phyloP scores from a whole-genome alignment of 2,113 vertebrate species.

The Hemicordylus capensis region DNA sequence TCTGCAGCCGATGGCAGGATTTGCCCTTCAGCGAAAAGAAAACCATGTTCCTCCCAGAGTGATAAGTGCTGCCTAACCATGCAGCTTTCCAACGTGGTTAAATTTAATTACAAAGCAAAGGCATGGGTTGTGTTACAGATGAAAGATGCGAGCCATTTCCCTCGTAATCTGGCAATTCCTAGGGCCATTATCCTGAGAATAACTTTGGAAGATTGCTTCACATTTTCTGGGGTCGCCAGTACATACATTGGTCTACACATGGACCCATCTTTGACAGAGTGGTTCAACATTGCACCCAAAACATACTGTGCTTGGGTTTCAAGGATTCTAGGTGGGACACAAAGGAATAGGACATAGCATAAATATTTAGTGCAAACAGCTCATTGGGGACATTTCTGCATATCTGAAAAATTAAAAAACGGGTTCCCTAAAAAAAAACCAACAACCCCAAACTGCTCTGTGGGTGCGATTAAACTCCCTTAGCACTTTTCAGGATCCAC shows the following conservation, averaged over 20 bases:
- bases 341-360: not conserved
- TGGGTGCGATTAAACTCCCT: not conserved
- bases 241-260: accelerated
- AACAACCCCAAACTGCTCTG: not conserved
- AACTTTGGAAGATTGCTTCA: accelerated
- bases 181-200: not conserved
- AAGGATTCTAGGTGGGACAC: not conserved
- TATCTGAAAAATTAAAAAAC: not conserved
- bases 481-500: not conserved
- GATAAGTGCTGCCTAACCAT: not conserved
- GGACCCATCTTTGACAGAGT: accelerated
- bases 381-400: not conserved
- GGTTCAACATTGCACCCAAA: not conserved
- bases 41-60: not conserved
- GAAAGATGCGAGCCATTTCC: not conserved
- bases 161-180: not conserved
- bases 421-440: not conserved
- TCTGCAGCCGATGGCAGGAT: too few relatives aligned
- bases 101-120: not conserved
- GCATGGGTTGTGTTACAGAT: not conserved
- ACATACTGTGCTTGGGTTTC: not conserved
- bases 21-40: not conserved
- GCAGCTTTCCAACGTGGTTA: not conserved
- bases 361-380: not conserved
- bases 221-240: accelerated